These are phyloP conservation scores for Notechis scutatus DNA, from an alignment of 2,113 vertebrate species.

Conservation along the genomic window DNA sequence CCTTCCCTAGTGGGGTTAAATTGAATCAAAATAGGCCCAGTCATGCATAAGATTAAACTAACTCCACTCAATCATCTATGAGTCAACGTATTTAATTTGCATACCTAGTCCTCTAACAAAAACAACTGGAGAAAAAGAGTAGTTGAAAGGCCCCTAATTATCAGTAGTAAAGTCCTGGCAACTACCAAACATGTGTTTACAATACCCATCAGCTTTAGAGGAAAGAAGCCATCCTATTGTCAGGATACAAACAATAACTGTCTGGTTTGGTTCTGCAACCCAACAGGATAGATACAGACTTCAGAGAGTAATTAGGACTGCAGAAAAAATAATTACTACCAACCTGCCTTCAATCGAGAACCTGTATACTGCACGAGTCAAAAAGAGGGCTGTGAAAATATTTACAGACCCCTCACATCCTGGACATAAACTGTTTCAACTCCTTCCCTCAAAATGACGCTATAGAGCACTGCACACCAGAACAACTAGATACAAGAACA, in stretches of 20 bases:
- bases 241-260: not conserved
- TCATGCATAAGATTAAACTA: not conserved
- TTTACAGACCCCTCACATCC: no score
- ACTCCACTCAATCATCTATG: not conserved
- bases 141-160: not conserved
- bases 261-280: no score
- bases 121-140: not conserved
- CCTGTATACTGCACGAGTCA: no score
- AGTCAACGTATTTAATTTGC: not conserved
- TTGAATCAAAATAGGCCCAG: not conserved
- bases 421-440: no score
- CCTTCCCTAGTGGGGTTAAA: not conserved
- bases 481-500: no score
- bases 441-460: no score
- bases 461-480: no score
- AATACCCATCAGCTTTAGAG: not conserved
- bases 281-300: no score
- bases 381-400: no score
- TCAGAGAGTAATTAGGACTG: no score
- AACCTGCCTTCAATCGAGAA: no score
- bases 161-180: not conserved
- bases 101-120: not conserved
- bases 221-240: not conserved
- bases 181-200: not conserved
- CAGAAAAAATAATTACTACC: no score